Conservation (phyloP, 2,113 vertebrate species). For the Polypterus senegalus region DNA sequence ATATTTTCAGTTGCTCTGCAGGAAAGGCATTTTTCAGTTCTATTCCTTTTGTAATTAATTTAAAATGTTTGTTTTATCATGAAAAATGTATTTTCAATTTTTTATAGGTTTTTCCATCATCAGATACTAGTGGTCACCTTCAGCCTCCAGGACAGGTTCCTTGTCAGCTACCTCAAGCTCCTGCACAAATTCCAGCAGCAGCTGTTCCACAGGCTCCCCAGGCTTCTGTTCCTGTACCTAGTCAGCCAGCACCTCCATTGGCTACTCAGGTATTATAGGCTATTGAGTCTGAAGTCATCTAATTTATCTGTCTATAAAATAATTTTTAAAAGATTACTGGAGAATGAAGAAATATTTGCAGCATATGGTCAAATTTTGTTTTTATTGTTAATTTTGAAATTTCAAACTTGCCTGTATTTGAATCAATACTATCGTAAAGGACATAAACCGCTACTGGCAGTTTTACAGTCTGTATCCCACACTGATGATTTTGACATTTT, state of each 20-base stretch:
- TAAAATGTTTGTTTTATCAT: not conserved
- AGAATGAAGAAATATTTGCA: not conserved
- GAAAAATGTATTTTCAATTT: not conserved
- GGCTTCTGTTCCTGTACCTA: constrained; percentile 39
- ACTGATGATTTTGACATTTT: too few relatives aligned
- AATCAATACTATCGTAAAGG: too few relatives aligned
- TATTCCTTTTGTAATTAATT: constrained; percentile 2
- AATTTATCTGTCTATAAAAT: not conserved
- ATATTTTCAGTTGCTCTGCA: too few relatives aligned
- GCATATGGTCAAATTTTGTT: too few relatives aligned
- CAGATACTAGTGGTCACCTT: constrained; percentile 62
- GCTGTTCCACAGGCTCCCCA: constrained; percentile 46
- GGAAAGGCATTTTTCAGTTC: not conserved
- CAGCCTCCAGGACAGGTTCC: constrained; percentile 52
- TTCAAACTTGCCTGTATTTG: not conserved
- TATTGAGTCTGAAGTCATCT: not conserved
- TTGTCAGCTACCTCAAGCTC: constrained; percentile 78
- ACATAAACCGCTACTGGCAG: too few relatives aligned
- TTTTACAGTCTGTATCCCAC: too few relatives aligned
- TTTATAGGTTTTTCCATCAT: constrained; percentile 61
- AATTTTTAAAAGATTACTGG: not conserved
- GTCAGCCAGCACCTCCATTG: constrained; percentile 28
- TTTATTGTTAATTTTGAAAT: not conserved
- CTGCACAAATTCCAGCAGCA: constrained; percentile 53
- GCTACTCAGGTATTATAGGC: constrained; percentile 28